Evolutionary conservation across 1,140 invertebrate species (phyloP), one percentile per base, ranked within the genome.

Genomic region (Dermatophagoides farinae): DNA sequence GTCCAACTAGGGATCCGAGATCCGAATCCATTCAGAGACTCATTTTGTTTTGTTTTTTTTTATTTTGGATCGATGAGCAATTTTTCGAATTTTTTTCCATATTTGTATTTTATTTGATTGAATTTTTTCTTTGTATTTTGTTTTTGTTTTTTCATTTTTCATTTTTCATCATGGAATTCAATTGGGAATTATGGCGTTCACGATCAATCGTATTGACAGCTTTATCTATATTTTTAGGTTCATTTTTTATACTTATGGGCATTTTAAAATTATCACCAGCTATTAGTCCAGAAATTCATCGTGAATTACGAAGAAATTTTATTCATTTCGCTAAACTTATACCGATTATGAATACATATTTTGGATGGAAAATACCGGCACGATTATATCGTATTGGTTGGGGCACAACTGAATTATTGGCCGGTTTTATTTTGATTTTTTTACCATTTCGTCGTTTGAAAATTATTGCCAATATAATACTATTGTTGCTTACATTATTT

Each of bases 251-350:
- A 66, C 91, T 93, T 71, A 85, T 93, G 62, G 90, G 90, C 50
- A 83, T 83, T 22, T 83, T 93, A 67, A 95, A 95, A 77, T 74
- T 95, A 54, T 86, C 88, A 61, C 87, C 88, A 62, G 79, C 83
- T 64, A 81, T 96, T 60, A 93, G 86, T 67, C 88, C 87, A 75
- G 90, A 96, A 73, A 79, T 96, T 55, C 89, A 96, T 73, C 91
- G 88, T 78, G 90, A 96, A 77, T 80, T 96, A 82, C 80, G 90
- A 71, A 91, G 91, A 75, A 88, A 91, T 71, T 96, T 92, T 71
- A 89, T 93, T 1, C 87, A 89, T 74, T 92, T 91, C 75, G 84
- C 88, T 10, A 95, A 93, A 78, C 89, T 95, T 16, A 96, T 96
- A 72, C 92, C 91, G 43, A 74, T 96, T 8, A 78, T 83, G 1